A percentile compares a stretch with the other conserved stretches of the same genome.
These are phyloP conservation scores for Prionailurus bengalensis DNA, from an alignment of 2,113 vertebrate species.

Conservation along the genomic window DNA sequence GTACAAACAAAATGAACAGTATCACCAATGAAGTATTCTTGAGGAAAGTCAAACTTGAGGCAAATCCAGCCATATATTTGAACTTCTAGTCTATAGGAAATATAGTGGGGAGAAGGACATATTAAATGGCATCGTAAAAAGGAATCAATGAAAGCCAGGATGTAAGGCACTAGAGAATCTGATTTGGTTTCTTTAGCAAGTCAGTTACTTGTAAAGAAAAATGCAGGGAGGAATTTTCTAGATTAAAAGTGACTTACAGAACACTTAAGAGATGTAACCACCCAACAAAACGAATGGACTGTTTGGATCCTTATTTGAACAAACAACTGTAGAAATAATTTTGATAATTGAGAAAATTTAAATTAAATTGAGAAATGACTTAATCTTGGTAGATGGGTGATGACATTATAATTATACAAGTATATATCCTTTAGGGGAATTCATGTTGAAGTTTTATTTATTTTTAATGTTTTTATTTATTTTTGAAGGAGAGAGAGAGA, in stretches of 20 bases:
- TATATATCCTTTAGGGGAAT: neutral
- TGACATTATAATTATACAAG: neutral
- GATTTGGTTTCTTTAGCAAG: neutral
- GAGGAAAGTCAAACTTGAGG: neutral
- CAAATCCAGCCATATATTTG: neutral
- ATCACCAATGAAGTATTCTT: neutral
- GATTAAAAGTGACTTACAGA: neutral
- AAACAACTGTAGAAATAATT: neutral
- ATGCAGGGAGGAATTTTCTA: neutral
- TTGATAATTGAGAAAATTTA: conserved; percentile 17
- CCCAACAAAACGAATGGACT: neutral
- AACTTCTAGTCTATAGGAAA: neutral
- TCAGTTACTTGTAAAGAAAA: neutral
- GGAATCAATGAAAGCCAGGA: neutral
- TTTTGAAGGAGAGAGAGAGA: no score
- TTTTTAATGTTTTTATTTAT: no score
- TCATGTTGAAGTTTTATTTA: neutral
- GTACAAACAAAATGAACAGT: neutral
- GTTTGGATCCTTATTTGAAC: neutral
- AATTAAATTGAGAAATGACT: neutral
- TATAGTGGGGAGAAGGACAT: neutral
- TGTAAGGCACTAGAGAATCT: neutral
- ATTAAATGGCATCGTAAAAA: neutral
- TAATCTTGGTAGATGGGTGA: neutral
- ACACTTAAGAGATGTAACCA: neutral